Evolutionary conservation across 2,888 invertebrate genomes (phyloP).

Genomic region (Rotaria sp.): DNA sequence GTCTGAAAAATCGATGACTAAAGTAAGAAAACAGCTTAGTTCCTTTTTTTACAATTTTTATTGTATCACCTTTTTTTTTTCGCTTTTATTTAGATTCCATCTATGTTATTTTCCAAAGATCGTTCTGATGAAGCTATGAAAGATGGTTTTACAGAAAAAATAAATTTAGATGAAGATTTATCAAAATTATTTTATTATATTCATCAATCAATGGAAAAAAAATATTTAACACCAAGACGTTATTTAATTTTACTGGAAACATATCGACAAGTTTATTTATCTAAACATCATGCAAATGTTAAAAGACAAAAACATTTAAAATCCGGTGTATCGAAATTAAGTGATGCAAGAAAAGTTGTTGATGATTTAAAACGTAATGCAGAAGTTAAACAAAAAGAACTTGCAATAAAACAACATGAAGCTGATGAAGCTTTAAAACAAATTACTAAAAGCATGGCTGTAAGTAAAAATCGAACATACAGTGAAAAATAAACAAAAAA

Average conservation of each 20-base stretch:
- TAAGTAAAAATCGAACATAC: slow-evolving; percentile 42
- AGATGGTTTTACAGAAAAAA: neutral
- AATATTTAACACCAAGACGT: slow-evolving; percentile 56
- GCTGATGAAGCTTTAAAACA: slow-evolving; percentile 81
- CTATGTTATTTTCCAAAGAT: neutral
- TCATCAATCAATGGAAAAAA: slow-evolving; percentile 53
- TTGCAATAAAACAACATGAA: slow-evolving; percentile 76
- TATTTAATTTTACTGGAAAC: slow-evolving; percentile 60
- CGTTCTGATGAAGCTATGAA: neutral
- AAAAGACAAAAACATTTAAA: slow-evolving; percentile 65
- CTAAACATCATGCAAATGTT: slow-evolving; percentile 62
- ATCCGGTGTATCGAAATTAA: slow-evolving; percentile 85
- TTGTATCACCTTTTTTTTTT: neutral
- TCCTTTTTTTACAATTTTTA: slow-evolving; percentile 12
- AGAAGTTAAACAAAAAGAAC: slow-evolving; percentile 66
- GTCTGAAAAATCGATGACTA: slow-evolving; percentile 63
- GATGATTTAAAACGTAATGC: slow-evolving; percentile 78
- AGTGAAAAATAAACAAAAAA: too few species aligned
- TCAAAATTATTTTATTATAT: slow-evolving; percentile 54
- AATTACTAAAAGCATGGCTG: slow-evolving; percentile 81
- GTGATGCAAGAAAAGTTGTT: slow-evolving; percentile 77
- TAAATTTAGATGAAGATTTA: slow-evolving; percentile 24
- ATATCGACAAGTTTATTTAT: slow-evolving; percentile 60
- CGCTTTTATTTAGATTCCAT: neutral
- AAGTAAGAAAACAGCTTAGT: too few species aligned